A percentile compares a stretch with the other conserved stretches of the same genome.
phyloP scores from a whole-genome alignment of 2,113 vertebrate species.

The Podocnemis expansa region DNA sequence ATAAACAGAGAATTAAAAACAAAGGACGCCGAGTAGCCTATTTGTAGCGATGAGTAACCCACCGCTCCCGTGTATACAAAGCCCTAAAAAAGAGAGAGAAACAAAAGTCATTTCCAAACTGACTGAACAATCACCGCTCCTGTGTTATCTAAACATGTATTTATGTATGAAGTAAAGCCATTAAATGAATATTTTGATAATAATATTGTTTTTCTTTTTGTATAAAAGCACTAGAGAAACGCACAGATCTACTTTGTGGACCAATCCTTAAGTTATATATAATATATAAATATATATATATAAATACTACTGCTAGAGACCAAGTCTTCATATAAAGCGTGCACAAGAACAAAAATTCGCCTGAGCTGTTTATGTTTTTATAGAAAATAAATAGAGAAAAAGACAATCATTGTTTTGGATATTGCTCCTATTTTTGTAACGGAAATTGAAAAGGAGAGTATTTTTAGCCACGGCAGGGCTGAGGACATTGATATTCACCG shows the following conservation, averaged over 20 bases:
- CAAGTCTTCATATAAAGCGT: slow-evolving; percentile 81
- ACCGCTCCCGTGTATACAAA: slow-evolving; percentile 83
- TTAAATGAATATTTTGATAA: slow-evolving; percentile 99
- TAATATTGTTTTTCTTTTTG: slow-evolving; percentile 96
- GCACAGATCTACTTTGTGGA: slow-evolving; percentile 94
- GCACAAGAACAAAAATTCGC: slow-evolving; percentile 88
- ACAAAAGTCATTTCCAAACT: slow-evolving; percentile 89
- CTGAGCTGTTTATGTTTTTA: slow-evolving; percentile 94
- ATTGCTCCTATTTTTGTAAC: slow-evolving; percentile 96
- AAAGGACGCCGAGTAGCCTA: slow-evolving; percentile 97
- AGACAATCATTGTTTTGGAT: slow-evolving; percentile 97
- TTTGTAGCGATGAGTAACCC: slow-evolving; percentile 90
- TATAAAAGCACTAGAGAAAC: slow-evolving; percentile 95
- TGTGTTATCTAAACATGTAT: slow-evolving; percentile 98
- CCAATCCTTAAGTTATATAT: slow-evolving; percentile 89
- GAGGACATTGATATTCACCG: slow-evolving; percentile 92
- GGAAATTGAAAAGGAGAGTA: slow-evolving; percentile 94
- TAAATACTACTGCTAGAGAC: slow-evolving; percentile 82
- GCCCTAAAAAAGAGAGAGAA: slow-evolving; percentile 50
- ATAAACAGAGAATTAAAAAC: slow-evolving; percentile 99
- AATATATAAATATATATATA: slow-evolving; percentile 87
- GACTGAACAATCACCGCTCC: slow-evolving; percentile 91
- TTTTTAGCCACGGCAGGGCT: slow-evolving; percentile 95
- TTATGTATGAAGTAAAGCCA: slow-evolving; percentile 99
- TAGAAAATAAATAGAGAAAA: slow-evolving; percentile 93